These are phyloP conservation scores for Drosophila setosimentum DNA, from an alignment of 2,888 invertebrate genomes.

Conservation along the genomic window DNA sequence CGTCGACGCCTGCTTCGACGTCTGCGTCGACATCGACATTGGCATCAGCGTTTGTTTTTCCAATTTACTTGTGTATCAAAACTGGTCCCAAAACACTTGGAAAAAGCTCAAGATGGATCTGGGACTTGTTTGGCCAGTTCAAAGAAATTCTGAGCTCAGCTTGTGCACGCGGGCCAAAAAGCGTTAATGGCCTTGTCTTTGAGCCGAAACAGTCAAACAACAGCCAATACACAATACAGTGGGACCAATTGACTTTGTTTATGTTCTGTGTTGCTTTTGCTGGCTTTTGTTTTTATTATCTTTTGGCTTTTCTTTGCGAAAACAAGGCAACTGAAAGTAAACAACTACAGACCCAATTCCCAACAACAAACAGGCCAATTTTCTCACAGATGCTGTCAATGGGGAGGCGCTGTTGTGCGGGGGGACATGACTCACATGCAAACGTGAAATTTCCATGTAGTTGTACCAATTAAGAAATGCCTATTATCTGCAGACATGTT, in stretches of 20 bases:
- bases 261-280: slow-evolving; percentile 42
- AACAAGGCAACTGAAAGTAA: slow-evolving; percentile 68
- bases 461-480: slow-evolving; percentile 52
- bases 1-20: not conserved
- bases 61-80: slow-evolving; percentile 44
- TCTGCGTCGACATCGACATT: slow-evolving; percentile 11
- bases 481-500: slow-evolving; percentile 21
- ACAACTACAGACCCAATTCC: slow-evolving; percentile 73
- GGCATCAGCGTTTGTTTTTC: slow-evolving; percentile 31
- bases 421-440: slow-evolving; percentile 49
- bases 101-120: slow-evolving; percentile 20
- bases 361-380: slow-evolving; percentile 57
- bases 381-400: slow-evolving; percentile 34
- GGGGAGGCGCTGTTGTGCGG: not conserved
- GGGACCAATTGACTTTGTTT: slow-evolving; percentile 47
- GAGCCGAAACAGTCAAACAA: slow-evolving; percentile 9
- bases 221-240: slow-evolving; percentile 4
- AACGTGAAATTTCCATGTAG: slow-evolving; percentile 51
- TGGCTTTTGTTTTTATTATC: slow-evolving; percentile 46
- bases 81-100: slow-evolving; percentile 54
- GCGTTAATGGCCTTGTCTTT: slow-evolving; percentile 62
- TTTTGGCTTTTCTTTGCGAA: slow-evolving; percentile 24
- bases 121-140: slow-evolving; percentile 64
- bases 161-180: slow-evolving; percentile 30
- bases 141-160: slow-evolving; percentile 49